Base-by-base conservation (phyloP, 2,113 vertebrate species). In the Centrocercus urophasianus region DNA sequence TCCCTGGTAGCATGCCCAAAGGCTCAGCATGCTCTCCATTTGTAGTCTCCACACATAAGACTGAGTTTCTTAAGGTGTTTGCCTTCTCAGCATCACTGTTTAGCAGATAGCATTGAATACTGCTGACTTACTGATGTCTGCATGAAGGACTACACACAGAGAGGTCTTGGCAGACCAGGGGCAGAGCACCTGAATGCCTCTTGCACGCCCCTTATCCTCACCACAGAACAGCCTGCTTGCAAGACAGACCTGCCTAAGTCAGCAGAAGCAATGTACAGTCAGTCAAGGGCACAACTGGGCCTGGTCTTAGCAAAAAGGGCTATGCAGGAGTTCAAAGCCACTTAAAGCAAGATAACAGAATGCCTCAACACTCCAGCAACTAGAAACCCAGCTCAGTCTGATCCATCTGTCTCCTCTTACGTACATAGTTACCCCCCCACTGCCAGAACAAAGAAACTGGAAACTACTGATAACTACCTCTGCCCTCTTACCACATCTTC, bases 401-500 rank as follows among this genome's bases (percentile, higher is more conserved):
- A 65, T 74, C 28, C 36, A 36, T 89, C 72, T 69, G 24, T 10
- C 60, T 48, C 32, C 22, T 78, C 28, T 93, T 77, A 71, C 20
- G 24, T 59, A 22, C 11, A 34, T 86, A 91, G 63, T 94, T 93
- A 84, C 30, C 13, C 73, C 36, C 32, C 12, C 2, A 17, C 32
- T 19, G 34, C 11, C 57, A 85, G 40, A 80, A 60, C 24, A 88
- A 80, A 94, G 70, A 72, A 93, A 34, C 57, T 88, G 42, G 50
- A 64, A 92, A 79, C 30, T 86, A n/a, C 73, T 11, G 52, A 84
- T 91, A 88, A 61, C 66, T 54, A 60, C 91, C 40, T 83, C 65
- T 94, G 70, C 32, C 36, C 72, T 92, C 70, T 56, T 91, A 64
- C 84, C 85, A 87, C 34, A 61, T 84, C 79, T 87, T 74, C 84